Evolutionary conservation across 2,888 invertebrate species (phyloP).

Genomic region (Cantharis rufa): DNA sequence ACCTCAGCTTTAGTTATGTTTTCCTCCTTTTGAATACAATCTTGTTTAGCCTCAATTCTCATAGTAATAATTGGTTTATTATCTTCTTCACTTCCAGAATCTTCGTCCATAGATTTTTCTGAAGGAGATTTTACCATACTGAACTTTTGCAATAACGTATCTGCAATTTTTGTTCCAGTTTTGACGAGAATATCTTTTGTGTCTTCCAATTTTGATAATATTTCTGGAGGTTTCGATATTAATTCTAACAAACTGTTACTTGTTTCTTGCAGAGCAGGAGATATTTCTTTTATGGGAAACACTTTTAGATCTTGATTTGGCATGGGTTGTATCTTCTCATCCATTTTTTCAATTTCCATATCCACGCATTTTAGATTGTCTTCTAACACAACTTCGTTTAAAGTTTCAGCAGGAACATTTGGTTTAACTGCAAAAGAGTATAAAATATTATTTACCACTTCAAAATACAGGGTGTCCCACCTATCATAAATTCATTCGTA

Average conservation of each 20-base stretch:
- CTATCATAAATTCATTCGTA: constrained; percentile 15
- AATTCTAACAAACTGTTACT: constrained; percentile 51
- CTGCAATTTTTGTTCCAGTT: constrained; percentile 53
- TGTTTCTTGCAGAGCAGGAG: constrained; percentile 53
- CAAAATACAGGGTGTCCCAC: constrained; percentile 6
- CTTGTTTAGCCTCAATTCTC: neutral
- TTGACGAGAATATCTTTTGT: constrained; percentile 51
- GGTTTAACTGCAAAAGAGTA: constrained; percentile 4
- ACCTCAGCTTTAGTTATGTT: neutral
- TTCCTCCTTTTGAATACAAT: neutral
- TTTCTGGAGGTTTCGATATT: constrained; percentile 45
- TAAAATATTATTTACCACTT: neutral
- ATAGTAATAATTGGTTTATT: constrained; percentile 9
- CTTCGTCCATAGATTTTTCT: constrained; percentile 20
- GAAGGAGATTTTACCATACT: constrained; percentile 48
- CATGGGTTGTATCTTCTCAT: constrained; percentile 47
- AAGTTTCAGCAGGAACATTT: constrained; percentile 25
- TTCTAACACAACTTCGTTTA: constrained; percentile 32
- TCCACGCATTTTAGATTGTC: constrained; percentile 33
- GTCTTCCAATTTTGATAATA: constrained; percentile 48
- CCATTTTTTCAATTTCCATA: constrained; percentile 38
- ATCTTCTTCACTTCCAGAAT: constrained; percentile 36
- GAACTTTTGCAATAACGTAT: constrained; percentile 53
- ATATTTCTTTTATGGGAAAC: constrained; percentile 33
- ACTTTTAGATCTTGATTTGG: constrained; percentile 15